Evolutionary conservation across 2,888 invertebrate species (phyloP).

Genomic region (Gymnocheta viridis): DNA sequence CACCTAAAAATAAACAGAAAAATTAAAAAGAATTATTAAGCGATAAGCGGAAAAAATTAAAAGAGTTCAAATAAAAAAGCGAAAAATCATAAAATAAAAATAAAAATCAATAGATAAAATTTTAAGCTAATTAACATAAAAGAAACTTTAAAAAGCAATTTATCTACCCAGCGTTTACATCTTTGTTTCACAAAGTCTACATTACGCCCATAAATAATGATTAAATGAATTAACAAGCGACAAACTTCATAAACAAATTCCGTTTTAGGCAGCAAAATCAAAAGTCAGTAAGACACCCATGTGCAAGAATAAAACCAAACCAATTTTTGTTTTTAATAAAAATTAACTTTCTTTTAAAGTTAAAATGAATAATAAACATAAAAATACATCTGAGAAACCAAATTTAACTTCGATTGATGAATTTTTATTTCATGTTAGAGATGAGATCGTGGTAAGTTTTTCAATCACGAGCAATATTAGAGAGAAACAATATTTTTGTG

Average conservation of each 20-base stretch:
- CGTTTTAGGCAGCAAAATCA: background rate
- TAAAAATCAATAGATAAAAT: constrained; percentile 4
- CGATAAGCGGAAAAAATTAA: background rate
- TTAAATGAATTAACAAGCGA: background rate
- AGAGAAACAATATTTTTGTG: too few species aligned
- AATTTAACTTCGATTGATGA: constrained; percentile 17
- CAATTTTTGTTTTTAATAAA: background rate
- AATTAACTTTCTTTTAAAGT: constrained; percentile 45
- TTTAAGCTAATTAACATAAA: constrained; percentile 32
- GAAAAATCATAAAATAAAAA: background rate
- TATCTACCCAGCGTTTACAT: background rate
- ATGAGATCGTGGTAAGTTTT: background rate
- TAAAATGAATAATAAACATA: background rate
- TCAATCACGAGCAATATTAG: background rate
- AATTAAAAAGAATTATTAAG: background rate
- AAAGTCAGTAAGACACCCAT: background rate
- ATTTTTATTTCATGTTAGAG: background rate
- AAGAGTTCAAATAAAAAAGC: background rate
- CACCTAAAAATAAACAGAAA: background rate
- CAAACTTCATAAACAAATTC: background rate
- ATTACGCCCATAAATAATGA: constrained; percentile 32
- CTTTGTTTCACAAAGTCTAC: background rate
- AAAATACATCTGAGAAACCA: background rate
- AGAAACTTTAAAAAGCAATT: constrained; percentile 4
- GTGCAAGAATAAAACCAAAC: background rate